Conservation (phyloP, 2,797 vertebrate genomes). For the Holocentrus rufus region DNA sequence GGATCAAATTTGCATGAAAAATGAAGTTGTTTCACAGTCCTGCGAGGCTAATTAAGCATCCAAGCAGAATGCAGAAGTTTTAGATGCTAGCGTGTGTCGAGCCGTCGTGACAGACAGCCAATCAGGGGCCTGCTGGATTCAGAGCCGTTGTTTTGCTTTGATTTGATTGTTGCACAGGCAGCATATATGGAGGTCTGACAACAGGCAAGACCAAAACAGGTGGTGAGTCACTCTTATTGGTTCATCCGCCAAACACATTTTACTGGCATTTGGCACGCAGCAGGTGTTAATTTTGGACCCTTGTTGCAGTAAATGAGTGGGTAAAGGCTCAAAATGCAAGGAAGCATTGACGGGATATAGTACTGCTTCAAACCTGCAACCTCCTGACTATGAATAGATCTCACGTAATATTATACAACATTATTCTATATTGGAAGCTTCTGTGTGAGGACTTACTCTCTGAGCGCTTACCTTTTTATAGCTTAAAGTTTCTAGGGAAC, state of each 20-base stretch:
- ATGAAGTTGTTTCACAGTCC: background rate
- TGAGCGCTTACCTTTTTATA: background rate
- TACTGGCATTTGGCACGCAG: no score
- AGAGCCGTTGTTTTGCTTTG: slow-evolving; percentile 13
- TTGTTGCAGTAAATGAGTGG: no score
- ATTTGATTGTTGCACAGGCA: slow-evolving; percentile 24
- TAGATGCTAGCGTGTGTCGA: background rate
- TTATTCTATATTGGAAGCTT: background rate
- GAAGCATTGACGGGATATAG: no score
- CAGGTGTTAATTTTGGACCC: no score
- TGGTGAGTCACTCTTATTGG: no score
- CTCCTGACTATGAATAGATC: no score
- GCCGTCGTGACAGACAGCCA: slow-evolving; percentile 3
- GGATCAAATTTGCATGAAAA: no score
- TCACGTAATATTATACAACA: no score
- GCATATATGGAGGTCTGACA: background rate
- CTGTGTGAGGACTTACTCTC: background rate
- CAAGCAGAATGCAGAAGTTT: background rate
- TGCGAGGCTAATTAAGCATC: no score
- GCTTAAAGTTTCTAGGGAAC: background rate
- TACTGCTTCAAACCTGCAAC: no score
- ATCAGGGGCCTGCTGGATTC: slow-evolving; percentile 12
- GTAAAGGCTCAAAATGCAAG: no score
- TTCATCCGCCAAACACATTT: no score
- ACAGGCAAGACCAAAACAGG: background rate